These are phyloP conservation scores for Hirtodrosophila duncani DNA, from an alignment of 2,888 invertebrate species.

Conservation along the genomic window DNA sequence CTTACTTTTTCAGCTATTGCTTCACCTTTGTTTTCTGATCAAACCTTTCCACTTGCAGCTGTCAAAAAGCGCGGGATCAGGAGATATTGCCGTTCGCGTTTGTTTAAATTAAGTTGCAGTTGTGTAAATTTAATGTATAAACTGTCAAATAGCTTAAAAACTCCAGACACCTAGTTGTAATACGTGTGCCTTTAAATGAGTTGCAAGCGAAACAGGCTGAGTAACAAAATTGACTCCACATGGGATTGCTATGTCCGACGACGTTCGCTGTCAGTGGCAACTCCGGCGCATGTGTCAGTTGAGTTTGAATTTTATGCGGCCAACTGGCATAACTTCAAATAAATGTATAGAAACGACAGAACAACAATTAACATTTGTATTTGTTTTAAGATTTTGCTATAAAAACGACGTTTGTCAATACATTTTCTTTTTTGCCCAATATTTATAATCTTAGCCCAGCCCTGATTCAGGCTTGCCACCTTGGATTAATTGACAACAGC, in stretches of 20 bases:
- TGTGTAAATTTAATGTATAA: slow-evolving; percentile 6
- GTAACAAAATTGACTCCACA: slow-evolving; percentile 32
- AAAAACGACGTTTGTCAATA: too few species aligned
- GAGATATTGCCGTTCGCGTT: slow-evolving; percentile 1
- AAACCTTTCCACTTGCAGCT: too few species aligned
- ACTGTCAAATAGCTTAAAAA: slow-evolving; percentile 21
- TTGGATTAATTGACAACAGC: slow-evolving; percentile 31
- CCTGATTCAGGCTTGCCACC: too few species aligned
- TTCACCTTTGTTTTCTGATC: neutral
- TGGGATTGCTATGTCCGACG: slow-evolving; percentile 45
- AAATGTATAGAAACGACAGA: too few species aligned
- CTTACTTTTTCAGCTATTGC: slow-evolving; percentile 22
- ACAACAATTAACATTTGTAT: slow-evolving; percentile 47
- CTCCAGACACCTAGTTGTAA: slow-evolving; percentile 31
- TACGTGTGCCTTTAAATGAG: slow-evolving; percentile 36
- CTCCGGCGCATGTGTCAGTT: slow-evolving; percentile 11
- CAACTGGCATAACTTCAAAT: too few species aligned
- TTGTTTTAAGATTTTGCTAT: neutral
- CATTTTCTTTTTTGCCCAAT: too few species aligned
- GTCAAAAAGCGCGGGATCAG: slow-evolving; percentile 14
- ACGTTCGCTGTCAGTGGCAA: slow-evolving; percentile 25
- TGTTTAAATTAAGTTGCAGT: too few species aligned
- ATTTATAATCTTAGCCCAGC: too few species aligned
- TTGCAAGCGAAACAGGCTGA: slow-evolving; percentile 48
- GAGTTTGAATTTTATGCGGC: too few species aligned